Conservation (phyloP, 1,140 invertebrate species). For the Drosophila burlai region DNA sequence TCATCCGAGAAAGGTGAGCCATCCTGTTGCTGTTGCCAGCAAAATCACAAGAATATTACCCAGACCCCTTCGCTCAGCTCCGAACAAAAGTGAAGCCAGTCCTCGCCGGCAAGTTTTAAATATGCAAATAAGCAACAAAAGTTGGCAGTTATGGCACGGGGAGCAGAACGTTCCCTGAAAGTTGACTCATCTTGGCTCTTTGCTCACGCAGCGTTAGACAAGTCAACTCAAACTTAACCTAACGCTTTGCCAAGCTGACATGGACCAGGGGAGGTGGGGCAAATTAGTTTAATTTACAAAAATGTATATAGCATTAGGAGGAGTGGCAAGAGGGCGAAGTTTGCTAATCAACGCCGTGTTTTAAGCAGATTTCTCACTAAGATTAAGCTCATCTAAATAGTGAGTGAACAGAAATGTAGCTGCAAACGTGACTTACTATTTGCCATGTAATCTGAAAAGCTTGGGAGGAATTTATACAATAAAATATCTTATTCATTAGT, state of each 20-base stretch:
- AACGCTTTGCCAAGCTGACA: constrained; percentile 30
- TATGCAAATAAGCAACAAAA: constrained; percentile 81
- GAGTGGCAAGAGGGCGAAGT: background rate
- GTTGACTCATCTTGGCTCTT: constrained; percentile 68
- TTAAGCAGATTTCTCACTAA: constrained; percentile 20
- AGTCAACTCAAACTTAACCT: constrained; percentile 63
- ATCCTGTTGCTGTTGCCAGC: constrained; percentile 20
- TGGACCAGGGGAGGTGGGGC: background rate
- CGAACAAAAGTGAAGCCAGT: constrained; percentile 47
- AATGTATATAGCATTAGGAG: constrained; percentile 5
- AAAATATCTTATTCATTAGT: background rate
- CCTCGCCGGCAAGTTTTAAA: constrained; percentile 63
- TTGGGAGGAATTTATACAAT: background rate
- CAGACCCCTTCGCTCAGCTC: constrained; percentile 18
- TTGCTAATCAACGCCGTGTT: constrained; percentile 23
- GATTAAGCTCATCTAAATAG: constrained; percentile 1
- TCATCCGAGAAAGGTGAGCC: constrained; percentile 44
- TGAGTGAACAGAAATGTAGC: constrained; percentile 1
- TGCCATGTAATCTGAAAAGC: background rate
- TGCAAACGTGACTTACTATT: background rate
- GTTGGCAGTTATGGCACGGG: constrained; percentile 59
- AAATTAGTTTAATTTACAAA: constrained; percentile 39
- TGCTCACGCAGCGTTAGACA: constrained; percentile 55
- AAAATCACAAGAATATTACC: constrained; percentile 73
- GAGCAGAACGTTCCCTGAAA: constrained; percentile 51